Evolutionary conservation across 2,888 invertebrate genomes (phyloP), one percentile per base, ranked within the genome.

Genomic region (Epinotia demarniana): DNA sequence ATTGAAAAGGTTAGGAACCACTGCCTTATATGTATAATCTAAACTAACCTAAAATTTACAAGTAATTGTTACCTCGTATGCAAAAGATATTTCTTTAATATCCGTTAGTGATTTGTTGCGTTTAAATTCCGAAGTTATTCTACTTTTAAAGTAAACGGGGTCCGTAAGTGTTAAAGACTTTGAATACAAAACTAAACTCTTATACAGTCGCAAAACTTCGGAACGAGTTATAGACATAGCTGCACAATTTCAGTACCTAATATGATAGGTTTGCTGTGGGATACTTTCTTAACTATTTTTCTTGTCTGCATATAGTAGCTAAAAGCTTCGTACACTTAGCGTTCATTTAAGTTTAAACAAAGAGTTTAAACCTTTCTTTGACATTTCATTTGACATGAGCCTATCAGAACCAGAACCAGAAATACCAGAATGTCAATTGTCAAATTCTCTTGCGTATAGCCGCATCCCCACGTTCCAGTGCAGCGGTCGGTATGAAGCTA

Each of bases 121-220:
- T 79, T 95, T 94, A 89, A 99, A 99, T 88, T 97, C 97, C 23
- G 90, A 86, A 60, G 95, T 93, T 72, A 99, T 95, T 87, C 97
- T 95, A n/a, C 92, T 90, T 73, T 94, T 91, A 86, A 96, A 98
- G 86, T 97, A 98, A 1, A 91, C 86, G 84, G 97, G 96, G 85
- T 99, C 97, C 0, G 98, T 98, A 19, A 96, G 95, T 82, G 96
- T 95, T 74, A 99, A 90, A 73, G 95, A 94, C 85, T 96, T 95
- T 0, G 98, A 97, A 93, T 98, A 98, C 53, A 96, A 92, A 76
- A 98, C 90, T 76, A 98, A 92, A 86, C 96, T 95, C 89, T 97
- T 97, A 86, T 98, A 99, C 55, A 99, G 94, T 80, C 92, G 94
- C 68, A 98, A 89, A 78, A 98, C 93, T 86, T 97, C 91, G 9